Evolutionary conservation across 1,140 invertebrate genomes (phyloP).

Genomic region (Plodia interpunctella): DNA sequence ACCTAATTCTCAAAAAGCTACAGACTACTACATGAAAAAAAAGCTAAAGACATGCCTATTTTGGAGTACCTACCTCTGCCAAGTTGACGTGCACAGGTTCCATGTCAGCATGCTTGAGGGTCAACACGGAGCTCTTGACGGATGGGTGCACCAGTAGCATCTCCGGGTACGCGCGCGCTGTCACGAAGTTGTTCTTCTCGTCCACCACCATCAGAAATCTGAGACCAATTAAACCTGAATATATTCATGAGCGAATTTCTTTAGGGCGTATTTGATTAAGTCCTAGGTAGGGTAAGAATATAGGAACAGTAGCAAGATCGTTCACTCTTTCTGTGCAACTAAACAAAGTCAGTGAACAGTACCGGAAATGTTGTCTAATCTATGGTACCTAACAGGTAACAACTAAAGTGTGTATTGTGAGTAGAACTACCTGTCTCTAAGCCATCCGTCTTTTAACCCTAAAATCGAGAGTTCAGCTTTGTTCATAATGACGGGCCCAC

Average conservation of each 20-base stretch:
- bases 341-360: too few species aligned
- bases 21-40: too few species aligned
- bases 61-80: constrained; percentile 47
- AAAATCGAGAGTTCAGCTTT: constrained; percentile 71
- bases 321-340: too few species aligned
- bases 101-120: constrained; percentile 74
- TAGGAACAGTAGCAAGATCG: too few species aligned
- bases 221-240: constrained; percentile 3
- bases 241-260: too few species aligned
- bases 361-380: too few species aligned
- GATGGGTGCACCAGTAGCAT: constrained; percentile 75
- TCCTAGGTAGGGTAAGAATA: too few species aligned
- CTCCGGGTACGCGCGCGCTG: constrained; percentile 73
- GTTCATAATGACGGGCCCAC: constrained; percentile 60
- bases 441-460: constrained; percentile 74
- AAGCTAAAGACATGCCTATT: too few species aligned
- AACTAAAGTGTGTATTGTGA: too few species aligned
- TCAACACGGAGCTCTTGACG: constrained; percentile 70
- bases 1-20: too few species aligned
- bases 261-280: too few species aligned
- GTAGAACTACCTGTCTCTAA: constrained; percentile 74
- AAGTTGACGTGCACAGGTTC: constrained; percentile 76
- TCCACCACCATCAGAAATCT: constrained; percentile 78
- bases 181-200: constrained; percentile 76
- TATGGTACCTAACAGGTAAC: too few species aligned